Evolutionary conservation across 2,797 vertebrate genomes (phyloP), one percentile per base, ranked within the genome.

Genomic region (Staurois parvus): DNA sequence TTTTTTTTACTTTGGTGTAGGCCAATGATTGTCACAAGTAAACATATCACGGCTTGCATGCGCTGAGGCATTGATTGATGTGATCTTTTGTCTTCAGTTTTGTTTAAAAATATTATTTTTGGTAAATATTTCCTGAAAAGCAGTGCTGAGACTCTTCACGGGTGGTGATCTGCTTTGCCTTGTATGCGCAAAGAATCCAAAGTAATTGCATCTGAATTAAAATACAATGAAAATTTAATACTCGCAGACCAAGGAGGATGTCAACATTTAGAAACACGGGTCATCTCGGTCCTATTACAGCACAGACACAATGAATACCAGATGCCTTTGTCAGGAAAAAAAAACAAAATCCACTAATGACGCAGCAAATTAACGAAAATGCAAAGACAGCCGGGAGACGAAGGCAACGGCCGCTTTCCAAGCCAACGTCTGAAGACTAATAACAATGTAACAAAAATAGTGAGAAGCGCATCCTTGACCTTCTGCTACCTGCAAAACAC

Each of bases 171-270:
- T 59, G 37, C 67, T 85, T 81, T 64, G 75, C 72, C 78, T 85
- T 70, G 78, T 24, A 32, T 76, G 24, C 68, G 42, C 30, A 76
- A 73, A 85, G 78, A 72, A 81, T 78, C 42, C 26, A 64, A 78
- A 11, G 32, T 82, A 86, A 82, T 77, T 82, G 81, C 66, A 30
- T 37, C n/a, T 48, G 72, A 86, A 81, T 81, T 86, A 76, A 59
- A 82, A 82, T 52, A 66, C 34, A 69, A 82, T 72, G 79, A 82
- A 81, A 82, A 34, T 59, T 77, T 86, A 81, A 82, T 82, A 79
- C n/a, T 66, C 72, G 59, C 64, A 76, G 79, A 81, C 73, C 52
- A 82, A 45, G 79, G 66, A 37, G 76, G 67, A 72, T 67, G 52
- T 77, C 67, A 72, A 77, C 72, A 70, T 85, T 81, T 70, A 72